Conservation (phyloP, 2,113 vertebrate species). For the Scytalopus superciliaris region DNA sequence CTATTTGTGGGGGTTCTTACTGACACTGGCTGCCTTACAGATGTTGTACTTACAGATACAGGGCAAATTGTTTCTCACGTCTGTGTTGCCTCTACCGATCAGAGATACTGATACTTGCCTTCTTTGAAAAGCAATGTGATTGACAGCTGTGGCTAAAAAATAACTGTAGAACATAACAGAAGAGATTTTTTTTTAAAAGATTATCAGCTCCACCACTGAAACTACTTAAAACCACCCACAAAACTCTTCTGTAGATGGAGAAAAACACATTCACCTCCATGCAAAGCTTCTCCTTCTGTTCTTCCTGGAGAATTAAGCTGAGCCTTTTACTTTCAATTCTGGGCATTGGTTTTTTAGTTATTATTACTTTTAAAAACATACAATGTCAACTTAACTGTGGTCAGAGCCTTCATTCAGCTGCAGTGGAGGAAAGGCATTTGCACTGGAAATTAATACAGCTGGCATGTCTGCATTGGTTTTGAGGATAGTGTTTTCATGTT, state of each 20-base stretch:
- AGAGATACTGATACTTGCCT: neutral
- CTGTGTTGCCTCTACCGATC: neutral
- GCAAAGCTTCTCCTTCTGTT: neutral
- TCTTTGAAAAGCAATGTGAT: neutral
- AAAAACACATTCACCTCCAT: neutral
- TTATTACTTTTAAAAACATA: neutral
- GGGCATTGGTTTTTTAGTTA: neutral
- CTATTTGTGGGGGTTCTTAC: neutral
- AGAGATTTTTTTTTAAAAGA: neutral
- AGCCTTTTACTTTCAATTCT: neutral
- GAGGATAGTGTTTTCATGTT: conserved; percentile 33
- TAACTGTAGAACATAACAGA: neutral
- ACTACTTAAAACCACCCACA: conserved; percentile 37
- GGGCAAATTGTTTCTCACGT: neutral
- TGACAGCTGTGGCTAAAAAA: conserved; percentile 19
- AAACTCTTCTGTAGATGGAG: neutral
- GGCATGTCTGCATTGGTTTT: conserved; percentile 11
- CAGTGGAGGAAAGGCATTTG: neutral
- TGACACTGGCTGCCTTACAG: neutral
- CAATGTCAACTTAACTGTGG: neutral
- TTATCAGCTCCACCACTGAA: neutral
- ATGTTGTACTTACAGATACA: neutral
- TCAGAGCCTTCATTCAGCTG: neutral
- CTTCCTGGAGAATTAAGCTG: neutral
- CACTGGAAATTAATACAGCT: conserved; percentile 23